Evolutionary conservation across 2,888 invertebrate genomes (phyloP).

Genomic region (Caradrina kadenii): DNA sequence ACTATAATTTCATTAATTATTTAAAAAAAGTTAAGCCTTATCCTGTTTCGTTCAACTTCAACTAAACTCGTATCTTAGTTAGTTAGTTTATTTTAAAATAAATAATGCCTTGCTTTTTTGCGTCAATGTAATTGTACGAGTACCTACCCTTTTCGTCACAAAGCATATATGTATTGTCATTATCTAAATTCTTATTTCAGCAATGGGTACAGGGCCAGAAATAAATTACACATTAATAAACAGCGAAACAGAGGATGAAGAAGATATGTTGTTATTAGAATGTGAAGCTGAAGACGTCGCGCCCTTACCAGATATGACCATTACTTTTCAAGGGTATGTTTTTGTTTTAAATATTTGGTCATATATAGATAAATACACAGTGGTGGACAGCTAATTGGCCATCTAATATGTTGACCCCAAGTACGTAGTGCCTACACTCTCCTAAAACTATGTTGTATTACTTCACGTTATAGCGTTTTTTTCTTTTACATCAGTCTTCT

Average conservation of each 20-base stretch:
- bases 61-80: background rate
- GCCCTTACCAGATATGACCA: conserved; percentile 75
- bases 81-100: background rate
- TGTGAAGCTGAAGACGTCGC: conserved; percentile 79
- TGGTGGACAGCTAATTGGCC: too few relatives aligned
- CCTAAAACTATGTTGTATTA: too few relatives aligned
- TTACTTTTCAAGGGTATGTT: conserved; percentile 76
- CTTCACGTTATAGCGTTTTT: too few relatives aligned
- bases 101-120: too few relatives aligned
- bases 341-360: conserved; percentile 1
- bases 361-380: too few relatives aligned
- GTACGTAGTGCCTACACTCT: too few relatives aligned
- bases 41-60: too few relatives aligned
- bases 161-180: background rate
- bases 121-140: too few relatives aligned
- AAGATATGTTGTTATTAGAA: conserved; percentile 71
- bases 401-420: too few relatives aligned
- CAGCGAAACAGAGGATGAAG: conserved; percentile 70
- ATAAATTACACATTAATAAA: conserved; percentile 73
- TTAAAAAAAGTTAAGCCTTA: too few relatives aligned
- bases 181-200: conserved; percentile 64
- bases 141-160: too few relatives aligned
- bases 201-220: conserved; percentile 76
- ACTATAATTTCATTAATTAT: background rate
- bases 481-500: too few relatives aligned